phyloP scores from a whole-genome alignment of 2,113 vertebrate genomes.

The Pelvicachromis taeniatus region DNA sequence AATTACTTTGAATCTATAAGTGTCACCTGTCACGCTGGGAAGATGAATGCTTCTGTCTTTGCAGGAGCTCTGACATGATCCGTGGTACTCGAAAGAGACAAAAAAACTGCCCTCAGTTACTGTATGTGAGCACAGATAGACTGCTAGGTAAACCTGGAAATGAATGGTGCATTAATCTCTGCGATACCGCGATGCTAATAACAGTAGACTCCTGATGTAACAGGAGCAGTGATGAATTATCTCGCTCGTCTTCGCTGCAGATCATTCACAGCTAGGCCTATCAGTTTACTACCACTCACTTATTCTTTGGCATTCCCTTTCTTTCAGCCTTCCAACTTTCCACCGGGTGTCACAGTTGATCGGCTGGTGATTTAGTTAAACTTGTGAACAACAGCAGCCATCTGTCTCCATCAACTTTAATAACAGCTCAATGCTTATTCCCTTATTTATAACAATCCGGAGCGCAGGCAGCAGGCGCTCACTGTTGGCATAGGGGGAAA shows the following conservation, averaged over 20 bases:
- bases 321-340: slow-evolving; percentile 30
- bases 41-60: slow-evolving; percentile 25
- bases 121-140: neutral
- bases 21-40: slow-evolving; percentile 24
- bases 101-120: slow-evolving; percentile 1
- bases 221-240: slow-evolving; percentile 40
- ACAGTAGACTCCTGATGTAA: neutral
- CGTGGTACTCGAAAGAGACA: neutral
- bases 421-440: slow-evolving; percentile 57
- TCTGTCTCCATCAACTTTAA: slow-evolving; percentile 72
- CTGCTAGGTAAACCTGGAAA: slow-evolving; percentile 21
- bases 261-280: slow-evolving; percentile 10
- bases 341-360: slow-evolving; percentile 39
- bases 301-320: neutral
- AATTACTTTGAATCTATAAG: slow-evolving; percentile 58
- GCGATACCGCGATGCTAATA: slow-evolving; percentile 19
- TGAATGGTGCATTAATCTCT: slow-evolving; percentile 36
- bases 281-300: neutral
- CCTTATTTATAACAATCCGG: slow-evolving; percentile 55
- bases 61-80: neutral
- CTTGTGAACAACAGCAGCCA: slow-evolving; percentile 68
- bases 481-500: slow-evolving; percentile 32
- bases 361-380: slow-evolving; percentile 54
- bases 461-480: slow-evolving; percentile 32
- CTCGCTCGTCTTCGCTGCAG: slow-evolving; percentile 15